Evolutionary conservation across 1,140 invertebrate genomes (phyloP).

Genomic region (Leptinotarsa defecta): DNA sequence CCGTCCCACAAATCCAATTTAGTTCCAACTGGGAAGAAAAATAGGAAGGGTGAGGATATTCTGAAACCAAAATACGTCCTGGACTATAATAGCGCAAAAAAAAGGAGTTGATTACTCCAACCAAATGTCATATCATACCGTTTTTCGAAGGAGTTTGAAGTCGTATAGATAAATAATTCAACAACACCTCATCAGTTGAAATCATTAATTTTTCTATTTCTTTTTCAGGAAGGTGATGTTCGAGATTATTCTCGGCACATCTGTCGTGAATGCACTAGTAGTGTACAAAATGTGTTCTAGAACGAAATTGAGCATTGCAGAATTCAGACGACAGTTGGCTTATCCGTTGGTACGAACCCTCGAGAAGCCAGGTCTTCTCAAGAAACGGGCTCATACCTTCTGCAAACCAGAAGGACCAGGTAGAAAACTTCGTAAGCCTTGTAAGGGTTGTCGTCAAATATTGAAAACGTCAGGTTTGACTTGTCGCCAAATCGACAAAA

Average conservation of each 20-base stretch:
- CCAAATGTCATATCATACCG: conserved; percentile 24
- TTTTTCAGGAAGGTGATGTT: conserved; percentile 9
- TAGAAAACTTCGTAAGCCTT: conserved; percentile 29
- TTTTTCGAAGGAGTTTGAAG: conserved; percentile 18
- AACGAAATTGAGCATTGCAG: conserved; percentile 26
- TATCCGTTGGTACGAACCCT: background rate
- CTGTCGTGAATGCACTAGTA: conserved; percentile 28
- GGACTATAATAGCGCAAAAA: conserved; percentile 25
- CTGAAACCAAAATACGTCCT: conserved; percentile 14
- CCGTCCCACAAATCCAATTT: background rate
- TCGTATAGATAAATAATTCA: conserved; percentile 15
- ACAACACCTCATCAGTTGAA: background rate
- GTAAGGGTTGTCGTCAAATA: conserved; percentile 25
- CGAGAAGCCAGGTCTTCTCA: background rate
- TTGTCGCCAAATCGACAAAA: conserved; percentile 26
- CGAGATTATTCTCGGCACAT: conserved; percentile 25
- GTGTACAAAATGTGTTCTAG: conserved; percentile 24
- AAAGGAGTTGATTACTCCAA: background rate
- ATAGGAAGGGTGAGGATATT: background rate
- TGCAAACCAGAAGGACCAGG: conserved; percentile 30
- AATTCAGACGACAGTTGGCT: conserved; percentile 29
- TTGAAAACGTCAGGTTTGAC: background rate
- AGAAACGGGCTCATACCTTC: conserved; percentile 29
- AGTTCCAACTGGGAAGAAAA: background rate
- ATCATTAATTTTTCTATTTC: background rate